A percentile compares a stretch with the other conserved stretches of the same genome.
phyloP scores from a whole-genome alignment of 2,888 invertebrate genomes.

The Caenorhabditis sp. region DNA sequence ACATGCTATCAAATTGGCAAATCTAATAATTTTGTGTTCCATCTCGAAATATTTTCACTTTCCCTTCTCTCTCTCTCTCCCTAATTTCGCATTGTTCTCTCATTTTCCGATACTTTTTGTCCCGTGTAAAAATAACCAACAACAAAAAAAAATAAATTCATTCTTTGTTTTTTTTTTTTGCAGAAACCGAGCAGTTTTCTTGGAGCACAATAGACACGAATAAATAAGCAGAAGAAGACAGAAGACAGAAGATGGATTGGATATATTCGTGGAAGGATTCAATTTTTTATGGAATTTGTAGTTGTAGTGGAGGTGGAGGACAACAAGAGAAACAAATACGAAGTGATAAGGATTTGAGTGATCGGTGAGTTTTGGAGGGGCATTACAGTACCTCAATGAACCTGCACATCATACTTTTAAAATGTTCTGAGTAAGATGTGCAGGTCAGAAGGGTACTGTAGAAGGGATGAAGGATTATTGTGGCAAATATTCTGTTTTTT shows the following conservation, averaged over 20 bases:
- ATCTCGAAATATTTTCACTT: background rate
- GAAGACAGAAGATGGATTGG: constrained; percentile 61
- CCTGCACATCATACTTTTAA: no score
- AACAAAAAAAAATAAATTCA: background rate
- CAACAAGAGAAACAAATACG: background rate
- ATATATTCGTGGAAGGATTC: constrained; percentile 70
- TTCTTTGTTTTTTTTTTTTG: background rate
- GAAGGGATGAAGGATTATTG: no score
- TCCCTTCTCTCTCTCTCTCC: background rate
- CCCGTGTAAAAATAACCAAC: background rate
- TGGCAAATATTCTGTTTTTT: no score
- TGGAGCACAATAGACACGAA: background rate
- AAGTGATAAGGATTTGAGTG: background rate
- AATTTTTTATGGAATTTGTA: constrained; percentile 70
- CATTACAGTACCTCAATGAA: no score
- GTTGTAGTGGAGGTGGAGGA: constrained; percentile 30
- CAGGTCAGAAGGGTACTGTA: no score
- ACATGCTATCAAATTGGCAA: background rate
- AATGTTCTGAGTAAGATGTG: no score
- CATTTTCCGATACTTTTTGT: background rate
- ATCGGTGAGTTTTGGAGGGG: background rate
- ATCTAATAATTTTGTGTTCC: background rate
- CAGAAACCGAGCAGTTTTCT: background rate
- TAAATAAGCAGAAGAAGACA: constrained; percentile 2
- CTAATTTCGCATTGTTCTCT: background rate